Percentiles rank a stretch among this genome's conserved stretches.
Conservation (phyloP, 2,888 invertebrate genomes). For the Eupsilia transversa region DNA sequence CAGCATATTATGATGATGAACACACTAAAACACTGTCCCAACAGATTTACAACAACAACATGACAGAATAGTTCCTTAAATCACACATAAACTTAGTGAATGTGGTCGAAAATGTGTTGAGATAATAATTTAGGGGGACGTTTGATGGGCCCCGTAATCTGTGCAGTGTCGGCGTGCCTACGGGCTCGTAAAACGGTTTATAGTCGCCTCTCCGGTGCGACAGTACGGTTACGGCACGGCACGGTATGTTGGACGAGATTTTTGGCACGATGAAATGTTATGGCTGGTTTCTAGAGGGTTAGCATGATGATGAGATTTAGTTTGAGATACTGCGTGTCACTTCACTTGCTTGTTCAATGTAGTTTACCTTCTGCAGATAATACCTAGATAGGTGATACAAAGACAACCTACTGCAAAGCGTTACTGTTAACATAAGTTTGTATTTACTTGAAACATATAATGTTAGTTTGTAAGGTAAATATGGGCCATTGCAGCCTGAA, state of each 20-base stretch:
- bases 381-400: background rate
- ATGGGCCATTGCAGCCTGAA: background rate
- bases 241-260: constrained; percentile 54
- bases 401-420: background rate
- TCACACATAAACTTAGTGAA: constrained; percentile 63
- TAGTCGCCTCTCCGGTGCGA: constrained; percentile 58
- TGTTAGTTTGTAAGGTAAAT: background rate
- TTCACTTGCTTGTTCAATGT: constrained; percentile 27
- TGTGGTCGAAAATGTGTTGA: constrained; percentile 67
- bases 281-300: constrained; percentile 40
- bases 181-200: constrained; percentile 68
- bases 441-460: background rate
- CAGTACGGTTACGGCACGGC: constrained; percentile 41
- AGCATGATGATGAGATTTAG: constrained; percentile 44
- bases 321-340: constrained; percentile 30
- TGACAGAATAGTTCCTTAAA: constrained; percentile 59
- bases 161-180: constrained; percentile 57
- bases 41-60: constrained; percentile 49
- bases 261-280: constrained; percentile 58
- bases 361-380: background rate
- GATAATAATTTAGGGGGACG: constrained; percentile 69
- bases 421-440: background rate
- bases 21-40: constrained; percentile 34
- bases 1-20: constrained; percentile 36
- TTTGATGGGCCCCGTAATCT: constrained; percentile 68